These are phyloP conservation scores for Mixornis gularis DNA, from an alignment of 2,113 vertebrate species.

Conservation along the genomic window DNA sequence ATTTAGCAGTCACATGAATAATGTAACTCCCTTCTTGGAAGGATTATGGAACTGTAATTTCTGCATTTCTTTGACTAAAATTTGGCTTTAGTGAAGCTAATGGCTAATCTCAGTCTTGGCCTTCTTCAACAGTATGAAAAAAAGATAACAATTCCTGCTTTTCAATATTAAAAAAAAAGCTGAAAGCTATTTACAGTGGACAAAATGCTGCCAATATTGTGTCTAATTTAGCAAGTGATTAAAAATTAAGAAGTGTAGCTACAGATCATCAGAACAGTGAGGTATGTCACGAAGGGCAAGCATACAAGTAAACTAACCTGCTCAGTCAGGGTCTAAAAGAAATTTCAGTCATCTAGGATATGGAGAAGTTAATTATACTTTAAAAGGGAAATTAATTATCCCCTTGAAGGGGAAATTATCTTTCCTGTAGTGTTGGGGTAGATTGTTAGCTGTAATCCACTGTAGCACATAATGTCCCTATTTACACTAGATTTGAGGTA, in stretches of 20 bases:
- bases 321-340: not conserved
- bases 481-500: not conserved
- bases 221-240: not conserved
- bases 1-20: slow-evolving; percentile 63
- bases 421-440: not conserved
- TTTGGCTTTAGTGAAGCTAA: slow-evolving; percentile 42
- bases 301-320: not conserved
- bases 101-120: not conserved
- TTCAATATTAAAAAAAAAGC: not conserved
- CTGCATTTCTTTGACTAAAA: slow-evolving; percentile 45
- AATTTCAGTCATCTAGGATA: not conserved
- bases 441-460: not conserved
- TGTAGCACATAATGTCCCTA: not conserved
- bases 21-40: slow-evolving; percentile 57
- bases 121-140: not conserved
- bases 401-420: not conserved
- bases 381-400: not conserved
- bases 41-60: slow-evolving; percentile 12
- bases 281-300: not conserved
- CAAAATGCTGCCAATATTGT: not conserved
- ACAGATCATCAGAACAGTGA: not conserved
- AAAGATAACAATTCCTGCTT: not conserved
- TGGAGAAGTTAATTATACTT: not conserved
- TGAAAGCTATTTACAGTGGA: not conserved
- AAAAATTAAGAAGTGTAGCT: not conserved